Base-by-base conservation (phyloP, 2,113 vertebrate genomes). In the Recurvirostra avosetta region DNA sequence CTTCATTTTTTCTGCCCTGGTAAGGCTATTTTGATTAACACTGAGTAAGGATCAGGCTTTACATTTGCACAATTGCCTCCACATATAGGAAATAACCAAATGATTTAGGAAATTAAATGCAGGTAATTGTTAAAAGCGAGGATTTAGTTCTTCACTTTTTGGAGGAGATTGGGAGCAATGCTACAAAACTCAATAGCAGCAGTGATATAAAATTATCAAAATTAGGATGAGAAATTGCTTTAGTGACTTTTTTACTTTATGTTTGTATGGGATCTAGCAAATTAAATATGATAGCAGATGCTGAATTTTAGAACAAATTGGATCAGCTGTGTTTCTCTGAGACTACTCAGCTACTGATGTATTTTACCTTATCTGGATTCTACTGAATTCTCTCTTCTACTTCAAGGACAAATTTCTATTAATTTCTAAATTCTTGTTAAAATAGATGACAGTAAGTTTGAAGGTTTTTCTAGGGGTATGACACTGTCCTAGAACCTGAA, bases 271-370 rank as follows among this genome's bases (percentile, higher is more conserved):
- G 27, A 79, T 88, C 72, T 94, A 79, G 40, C 45, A 94, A 95
- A 95, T 83, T 61, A 92, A 88, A 96, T 90, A 38, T 86, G 82
- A 92, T 41, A 34, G 70, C 30, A 27, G 49, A 75, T 88, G 74
- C 25, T 13, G 34, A 68, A 90, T 88, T 93, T 77, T 40, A 73
- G 81, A 74, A 45, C 34, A 96, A 96, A 95, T 68, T 62, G 36
- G 43, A 82, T 96, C 58, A 76, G 25, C 53, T 92, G 50, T 68
- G 47, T 96, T 94, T 92, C 65, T 84, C 67, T 56, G 66, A 86
- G 90, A 82, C 88, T 88, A 65, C 70, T 72, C 66, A 88, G 40
- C 27, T 87, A 78, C 82, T 5, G 21, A 82, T 95, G 78, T 65
- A 12, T 92, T 95, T 91, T 88, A 83, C 67, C 50, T 82, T 75